Base-by-base conservation (phyloP, 2,888 invertebrate species). In the Eumacrocentrus americanus region DNA sequence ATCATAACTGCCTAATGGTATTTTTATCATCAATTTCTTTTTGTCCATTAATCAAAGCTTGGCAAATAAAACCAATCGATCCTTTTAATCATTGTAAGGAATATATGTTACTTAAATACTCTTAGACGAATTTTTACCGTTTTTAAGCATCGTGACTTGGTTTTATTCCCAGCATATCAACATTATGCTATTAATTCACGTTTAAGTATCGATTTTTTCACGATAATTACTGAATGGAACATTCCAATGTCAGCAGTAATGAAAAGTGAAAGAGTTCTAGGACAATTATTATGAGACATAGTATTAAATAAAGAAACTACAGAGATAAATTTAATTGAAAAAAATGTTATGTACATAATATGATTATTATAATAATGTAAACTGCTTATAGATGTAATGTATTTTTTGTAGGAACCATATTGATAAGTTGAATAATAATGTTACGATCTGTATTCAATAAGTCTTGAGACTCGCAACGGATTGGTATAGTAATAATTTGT, bases 331-430 rank as follows among this genome's bases (percentile, higher is more conserved):
- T 58, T 37, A 40, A 50, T 50, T 38, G 54, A 34, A 63, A 22
- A 64, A 71, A 60, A 63, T 71, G 70, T 71, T 67, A 67, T 69
- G 70, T 71, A 70, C 60, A 70, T 70, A 69, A 54, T 70, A 64
- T 59, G 23, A 64, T 61, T 61, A 53, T 63, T 52, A 59, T 42
- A 38, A 64, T 63, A 58, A 66, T 64, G 62, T 66, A 75, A 74
- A 67, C 67, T 70, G 77, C 77, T 77, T 77, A 76, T 77, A 76
- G 74, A 76, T 70, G 69, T 77, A 77, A 71, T 69, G 75, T 76
- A 77, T 77, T 76, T 77, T 76, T 76, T 76, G 73, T 77, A 77
- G 77, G 76, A 76, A 77, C 76, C 76, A 77, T 77, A 74, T 70
- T 59, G 69, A 65, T 72, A 73, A 75, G 75, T 70, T 65, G 11